Base-by-base conservation (phyloP, 2,113 vertebrate genomes). In the Puma concolor region DNA sequence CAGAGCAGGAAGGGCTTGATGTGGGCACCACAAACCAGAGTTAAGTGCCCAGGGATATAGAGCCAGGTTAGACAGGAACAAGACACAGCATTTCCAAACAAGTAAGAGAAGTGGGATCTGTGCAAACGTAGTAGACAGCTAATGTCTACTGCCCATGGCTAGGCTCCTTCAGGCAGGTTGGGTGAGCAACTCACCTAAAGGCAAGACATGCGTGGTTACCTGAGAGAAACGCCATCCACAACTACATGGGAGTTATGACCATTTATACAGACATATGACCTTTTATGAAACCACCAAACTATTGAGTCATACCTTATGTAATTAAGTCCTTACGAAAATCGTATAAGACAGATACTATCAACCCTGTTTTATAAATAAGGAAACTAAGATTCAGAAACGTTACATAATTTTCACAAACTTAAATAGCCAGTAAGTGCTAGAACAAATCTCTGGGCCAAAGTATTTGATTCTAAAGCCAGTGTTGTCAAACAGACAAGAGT, bases 341-440 rank as follows among this genome's bases (percentile, higher is more conserved):
- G 23, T 52, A 21, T 36, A 16, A 86, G 60, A 14, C 60, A 96
- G 91, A 50, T 91, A 85, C 25, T 66, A 95, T 41, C 79, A 79
- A 92, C 7, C 12, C 23, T 29, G 64, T 82, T 83, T 96, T 54
- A 82, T 48, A 91, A 77, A 88, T 85, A 95, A 88, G 50, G 7
- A 86, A 95, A 89, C 23, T 64, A 94, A 91, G 76, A 85, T 71
- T 80, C 19, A 83, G 67, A 95, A 96, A 93, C 80, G 14, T 92
- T 82, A 44, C 3, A 29, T 33, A 21, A 64, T 44, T 97, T 96
- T n/a, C 36, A 36, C 19, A 88, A 88, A 74, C 29, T 81, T 63
- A 63, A 84, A 84, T 0, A 96, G 64, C 57, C 81, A 88, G 0
- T 86, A 69, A 86, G 16, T 69, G 52, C 23, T 33, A 64, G 16